These are phyloP conservation scores for Homarus gammarus DNA, from an alignment of 2,888 invertebrate genomes.

Conservation along the genomic window DNA sequence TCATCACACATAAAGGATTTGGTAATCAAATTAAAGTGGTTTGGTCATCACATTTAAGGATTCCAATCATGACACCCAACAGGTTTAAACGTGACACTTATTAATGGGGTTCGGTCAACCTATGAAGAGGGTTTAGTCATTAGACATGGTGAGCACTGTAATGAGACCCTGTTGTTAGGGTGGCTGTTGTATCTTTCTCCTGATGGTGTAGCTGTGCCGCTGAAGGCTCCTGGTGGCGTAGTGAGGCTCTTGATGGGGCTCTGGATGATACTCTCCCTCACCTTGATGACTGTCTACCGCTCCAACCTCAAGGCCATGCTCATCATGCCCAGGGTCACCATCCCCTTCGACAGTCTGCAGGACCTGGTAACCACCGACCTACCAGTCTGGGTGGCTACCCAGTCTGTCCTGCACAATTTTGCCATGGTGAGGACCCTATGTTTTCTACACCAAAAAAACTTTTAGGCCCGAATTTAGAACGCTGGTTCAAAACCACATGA, in stretches of 20 bases:
- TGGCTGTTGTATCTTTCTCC: no score
- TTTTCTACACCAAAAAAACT: not conserved
- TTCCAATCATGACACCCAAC: no score
- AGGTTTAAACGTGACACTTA: no score
- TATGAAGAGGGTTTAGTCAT: no score
- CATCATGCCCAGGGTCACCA: constrained; percentile 46
- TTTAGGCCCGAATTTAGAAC: no score
- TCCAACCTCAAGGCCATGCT: constrained; percentile 64
- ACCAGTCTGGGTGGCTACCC: constrained; percentile 23
- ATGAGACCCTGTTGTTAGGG: no score
- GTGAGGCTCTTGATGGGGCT: constrained; percentile 28
- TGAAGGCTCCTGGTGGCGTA: not conserved
- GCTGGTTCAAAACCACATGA: no score
- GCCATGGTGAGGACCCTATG: not conserved
- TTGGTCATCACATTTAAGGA: no score
- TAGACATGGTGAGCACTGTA: no score
- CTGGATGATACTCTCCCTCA: constrained; percentile 48
- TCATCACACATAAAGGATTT: no score
- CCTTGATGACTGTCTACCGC: constrained; percentile 43
- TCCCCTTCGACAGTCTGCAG: constrained; percentile 48
- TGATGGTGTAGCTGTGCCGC: constrained; percentile 1
- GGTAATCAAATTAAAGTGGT: no score
- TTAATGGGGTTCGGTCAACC: no score
- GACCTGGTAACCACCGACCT: constrained; percentile 10
- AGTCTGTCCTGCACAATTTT: constrained; percentile 10